phyloP scores from a whole-genome alignment of 2,797 vertebrate genomes.

The Sebastes iracundus region DNA sequence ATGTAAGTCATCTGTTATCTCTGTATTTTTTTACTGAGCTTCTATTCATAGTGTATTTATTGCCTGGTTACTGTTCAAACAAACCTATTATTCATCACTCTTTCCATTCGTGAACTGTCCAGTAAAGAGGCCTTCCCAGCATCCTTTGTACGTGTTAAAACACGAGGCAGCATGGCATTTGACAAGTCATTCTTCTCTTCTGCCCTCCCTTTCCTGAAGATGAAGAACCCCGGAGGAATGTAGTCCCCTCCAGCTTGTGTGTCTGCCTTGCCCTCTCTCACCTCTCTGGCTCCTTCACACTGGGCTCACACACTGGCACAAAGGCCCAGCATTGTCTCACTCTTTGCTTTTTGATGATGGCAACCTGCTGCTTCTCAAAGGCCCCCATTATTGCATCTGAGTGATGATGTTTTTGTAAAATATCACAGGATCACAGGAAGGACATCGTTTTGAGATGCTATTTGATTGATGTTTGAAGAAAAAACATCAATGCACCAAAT shows the following conservation, averaged over 20 bases:
- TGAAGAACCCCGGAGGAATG: slow-evolving; percentile 64
- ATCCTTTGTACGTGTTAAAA: slow-evolving; percentile 50
- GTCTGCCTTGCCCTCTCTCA: slow-evolving; percentile 56
- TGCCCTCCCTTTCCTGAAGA: slow-evolving; percentile 33
- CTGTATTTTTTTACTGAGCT: neutral
- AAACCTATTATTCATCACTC: slow-evolving; percentile 16
- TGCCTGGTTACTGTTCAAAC: slow-evolving; percentile 6
- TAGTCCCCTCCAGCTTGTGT: slow-evolving; percentile 49
- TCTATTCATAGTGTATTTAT: neutral
- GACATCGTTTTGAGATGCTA: neutral
- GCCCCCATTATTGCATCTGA: slow-evolving; percentile 32
- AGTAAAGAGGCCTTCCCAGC: slow-evolving; percentile 37
- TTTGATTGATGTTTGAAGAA: slow-evolving; percentile 13
- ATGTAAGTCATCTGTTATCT: neutral
- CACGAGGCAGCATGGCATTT: slow-evolving; percentile 53
- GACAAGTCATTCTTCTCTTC: slow-evolving; percentile 63
- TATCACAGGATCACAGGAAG: slow-evolving; percentile 25
- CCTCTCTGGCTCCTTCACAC: slow-evolving; percentile 61
- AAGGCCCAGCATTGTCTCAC: slow-evolving; percentile 63
- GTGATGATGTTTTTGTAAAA: slow-evolving; percentile 44
- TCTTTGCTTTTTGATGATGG: slow-evolving; percentile 45
- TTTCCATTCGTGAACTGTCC: slow-evolving; percentile 43
- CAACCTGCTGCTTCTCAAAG: slow-evolving; percentile 45
- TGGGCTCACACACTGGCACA: slow-evolving; percentile 53
- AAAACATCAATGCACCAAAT: neutral